Base-by-base conservation (phyloP, 2,113 vertebrate species). In the Antechinus flavipes region DNA sequence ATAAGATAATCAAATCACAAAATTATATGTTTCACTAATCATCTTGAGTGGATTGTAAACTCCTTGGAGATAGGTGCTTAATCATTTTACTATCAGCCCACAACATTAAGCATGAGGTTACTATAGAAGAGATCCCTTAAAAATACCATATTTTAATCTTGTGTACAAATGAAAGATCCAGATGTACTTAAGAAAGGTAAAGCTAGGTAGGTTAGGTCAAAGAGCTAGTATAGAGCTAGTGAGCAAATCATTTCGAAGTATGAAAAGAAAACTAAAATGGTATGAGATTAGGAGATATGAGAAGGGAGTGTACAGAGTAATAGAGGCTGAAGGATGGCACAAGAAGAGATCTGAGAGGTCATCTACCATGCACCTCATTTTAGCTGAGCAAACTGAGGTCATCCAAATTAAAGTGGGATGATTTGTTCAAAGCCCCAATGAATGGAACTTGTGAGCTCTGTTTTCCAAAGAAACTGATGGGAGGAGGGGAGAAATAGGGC, bases 41-140 rank as follows among this genome's bases (percentile, higher is more conserved):
- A 92, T 93, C 94, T 96, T 91, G 89, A 24, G 46, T 94, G 90
- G 27, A 76, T 50, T 97, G 96, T 76, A 97, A 98, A 46, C 3
- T 93, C 46, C 42, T 0, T 90, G 95, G 95, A 42, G 26, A 3
- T 14, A 93, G n/a, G 23, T 46, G n/a, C 30, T 55, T 94, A 61
- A 61, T 93, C 90, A 61, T 61, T 61, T 56, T 93, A 91, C 23
- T 89, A 89, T 93, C 91, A 68, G 47, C 3, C 42, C 35, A 91
- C 1, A 89, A 35, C 91, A 53, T 14, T 91, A 76, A 94, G 91
- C 50, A 90, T 42, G 93, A 5, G 91, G 12, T 11, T 91, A 93
- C 89, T 46, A 94, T 3, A 93, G 11, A n/a, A 52, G 0, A 24
- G 30, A 84, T 54, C 94, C 55, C 27, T 10, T 68, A 90, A 95